Percentiles rank a stretch among this genome's conserved stretches.
Evolutionary conservation across 2,797 vertebrate genomes (phyloP).

Genomic region (Tinamus major): DNA sequence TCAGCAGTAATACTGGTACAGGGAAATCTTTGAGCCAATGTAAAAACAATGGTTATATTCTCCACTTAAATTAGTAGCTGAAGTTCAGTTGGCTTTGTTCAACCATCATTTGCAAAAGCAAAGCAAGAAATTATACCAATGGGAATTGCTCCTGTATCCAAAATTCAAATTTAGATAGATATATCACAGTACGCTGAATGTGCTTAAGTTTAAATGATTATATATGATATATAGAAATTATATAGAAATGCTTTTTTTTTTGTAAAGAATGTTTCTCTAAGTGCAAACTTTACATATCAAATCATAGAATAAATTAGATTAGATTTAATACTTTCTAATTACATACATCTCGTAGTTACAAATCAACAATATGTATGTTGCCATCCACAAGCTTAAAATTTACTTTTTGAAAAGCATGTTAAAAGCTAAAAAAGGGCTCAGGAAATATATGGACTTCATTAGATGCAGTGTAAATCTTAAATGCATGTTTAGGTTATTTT

Average conservation of each 20-base stretch:
- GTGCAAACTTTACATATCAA: neutral
- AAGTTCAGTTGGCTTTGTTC: neutral
- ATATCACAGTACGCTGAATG: neutral
- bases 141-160: neutral
- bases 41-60: accelerated
- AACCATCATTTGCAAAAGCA: neutral
- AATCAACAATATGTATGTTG: neutral
- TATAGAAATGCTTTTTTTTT: neutral
- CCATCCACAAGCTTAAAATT: neutral
- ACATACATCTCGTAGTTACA: neutral
- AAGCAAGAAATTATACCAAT: neutral
- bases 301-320: neutral
- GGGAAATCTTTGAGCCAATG: neutral
- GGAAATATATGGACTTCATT: neutral
- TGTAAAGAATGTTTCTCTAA: neutral
- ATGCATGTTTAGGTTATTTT: neutral
- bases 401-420: neutral
- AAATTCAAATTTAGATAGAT: neutral
- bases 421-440: neutral
- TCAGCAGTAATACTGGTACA: neutral
- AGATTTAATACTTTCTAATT: neutral
- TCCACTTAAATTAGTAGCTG: neutral
- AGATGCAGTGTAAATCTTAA: neutral
- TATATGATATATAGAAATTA: neutral
- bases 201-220: neutral